Conservation (phyloP, 64 coral and sea anemone species). For the Catalaphyllia jardinei region DNA sequence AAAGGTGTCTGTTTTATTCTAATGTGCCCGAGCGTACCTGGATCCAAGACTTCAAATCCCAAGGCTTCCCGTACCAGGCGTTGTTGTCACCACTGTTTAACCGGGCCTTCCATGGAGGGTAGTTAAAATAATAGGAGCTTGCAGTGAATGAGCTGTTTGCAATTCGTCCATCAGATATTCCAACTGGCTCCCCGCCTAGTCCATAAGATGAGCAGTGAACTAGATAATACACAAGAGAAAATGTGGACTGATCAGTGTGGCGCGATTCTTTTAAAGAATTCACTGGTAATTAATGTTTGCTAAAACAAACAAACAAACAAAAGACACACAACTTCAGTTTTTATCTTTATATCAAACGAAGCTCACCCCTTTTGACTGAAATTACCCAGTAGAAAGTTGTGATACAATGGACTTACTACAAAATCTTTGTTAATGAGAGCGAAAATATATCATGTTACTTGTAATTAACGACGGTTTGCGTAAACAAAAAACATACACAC, state of each 20-base stretch:
- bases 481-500: no score
- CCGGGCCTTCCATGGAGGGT: neutral
- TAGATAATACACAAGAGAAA: neutral
- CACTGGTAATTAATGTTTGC: no score
- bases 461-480: no score
- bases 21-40: neutral
- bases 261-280: no score
- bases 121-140: neutral
- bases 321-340: no score
- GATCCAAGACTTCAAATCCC: neutral
- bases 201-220: neutral
- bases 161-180: neutral
- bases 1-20: no score
- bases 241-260: neutral
- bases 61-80: neutral
- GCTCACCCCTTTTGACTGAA: no score
- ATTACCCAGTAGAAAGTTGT: no score
- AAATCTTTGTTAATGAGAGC: no score
- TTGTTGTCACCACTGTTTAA: neutral
- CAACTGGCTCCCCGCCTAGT: neutral
- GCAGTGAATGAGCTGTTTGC: neutral
- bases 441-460: neutral
- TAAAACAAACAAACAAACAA: no score
- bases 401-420: no score
- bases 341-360: no score